Evolutionary conservation across 2,888 invertebrate genomes (phyloP).

Genomic region (Brenthis ino): DNA sequence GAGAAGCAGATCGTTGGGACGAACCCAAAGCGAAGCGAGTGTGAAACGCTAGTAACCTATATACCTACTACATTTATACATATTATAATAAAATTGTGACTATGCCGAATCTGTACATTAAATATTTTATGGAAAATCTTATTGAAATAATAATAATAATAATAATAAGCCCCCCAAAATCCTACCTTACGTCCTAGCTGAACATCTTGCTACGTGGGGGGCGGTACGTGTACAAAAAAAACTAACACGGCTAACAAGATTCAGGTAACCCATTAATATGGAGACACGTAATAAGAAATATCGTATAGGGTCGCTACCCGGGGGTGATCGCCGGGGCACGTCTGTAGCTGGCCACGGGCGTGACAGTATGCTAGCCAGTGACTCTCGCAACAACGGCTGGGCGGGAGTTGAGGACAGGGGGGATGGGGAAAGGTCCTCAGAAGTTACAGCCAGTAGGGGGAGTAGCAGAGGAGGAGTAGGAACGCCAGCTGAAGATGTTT

Average conservation of each 20-base stretch:
- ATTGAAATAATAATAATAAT: too few species aligned
- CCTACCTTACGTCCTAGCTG: background rate
- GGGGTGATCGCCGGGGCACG: conserved; percentile 32
- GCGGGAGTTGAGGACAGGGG: background rate
- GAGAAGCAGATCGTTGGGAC: too few species aligned
- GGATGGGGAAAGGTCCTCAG: background rate
- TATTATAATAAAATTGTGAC: too few species aligned
- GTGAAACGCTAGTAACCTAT: too few species aligned
- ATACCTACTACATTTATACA: too few species aligned
- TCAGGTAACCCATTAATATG: conserved; percentile 2
- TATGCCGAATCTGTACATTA: too few species aligned
- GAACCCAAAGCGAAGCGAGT: too few species aligned
- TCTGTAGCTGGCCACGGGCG: conserved; percentile 28
- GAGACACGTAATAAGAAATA: conserved; percentile 13
- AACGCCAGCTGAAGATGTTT: conserved; percentile 26
- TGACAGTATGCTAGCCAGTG: conserved; percentile 23
- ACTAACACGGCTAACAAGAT: conserved; percentile 3
- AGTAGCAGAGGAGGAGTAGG: background rate
- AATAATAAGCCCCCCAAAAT: conserved; percentile 1
- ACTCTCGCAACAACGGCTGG: background rate
- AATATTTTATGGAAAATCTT: too few species aligned
- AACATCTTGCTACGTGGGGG: conserved; percentile 1
- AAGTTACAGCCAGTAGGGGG: background rate
- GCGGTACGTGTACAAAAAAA: background rate
- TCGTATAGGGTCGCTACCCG: conserved; percentile 28